Evolutionary conservation across 2,888 invertebrate species (phyloP), one percentile per base, ranked within the genome.

Genomic region (Taenaris catops): DNA sequence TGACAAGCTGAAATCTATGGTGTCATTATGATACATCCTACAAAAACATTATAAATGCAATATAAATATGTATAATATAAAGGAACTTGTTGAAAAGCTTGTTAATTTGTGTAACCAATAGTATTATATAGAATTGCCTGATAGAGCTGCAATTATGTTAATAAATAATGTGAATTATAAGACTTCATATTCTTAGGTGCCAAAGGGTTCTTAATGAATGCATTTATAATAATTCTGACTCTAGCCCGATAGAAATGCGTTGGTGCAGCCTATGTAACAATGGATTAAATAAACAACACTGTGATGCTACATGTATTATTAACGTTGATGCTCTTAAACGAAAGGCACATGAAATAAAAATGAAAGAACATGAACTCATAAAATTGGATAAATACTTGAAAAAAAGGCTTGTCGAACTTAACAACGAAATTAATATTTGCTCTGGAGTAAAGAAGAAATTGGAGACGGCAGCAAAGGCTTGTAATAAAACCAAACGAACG

Each of bases 361-460:
- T 37, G 6, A 44, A 34, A 29, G 32, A 43, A 31, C 28, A 31
- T 23, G 35, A 42, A 19, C 27, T 49, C 4, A 6, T 38, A 1
- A 41, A 53, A 33, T 55, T 51, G 19, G 52, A 63, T 19, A 53
- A 46, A 33, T 7, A 19, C 28, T 34, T 68, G 19, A 38, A 56
- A 12, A 34, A 36, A 23, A 55, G 55, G 26, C 41, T 40, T 21
- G 37, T 40, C 11, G 25, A 47, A 37, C 41, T 41, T 4, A 47
- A 52, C 58, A 7, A 42, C 39, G 2, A 59, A 57, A 54, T 46
- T 67, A 26, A 48, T 53, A 5, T 25, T 38, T 38, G 60, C 64
- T 2, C 56, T n/a, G n/a, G n/a, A n/a, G n/a, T n/a, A n/a, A n/a
- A 51, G 25, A 61, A 56, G 27, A 52, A 55, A 36, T 37, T 67